Evolutionary conservation across 1,140 invertebrate genomes (phyloP), one percentile per base, ranked within the genome.

Genomic region (Drosophila nikananu): DNA sequence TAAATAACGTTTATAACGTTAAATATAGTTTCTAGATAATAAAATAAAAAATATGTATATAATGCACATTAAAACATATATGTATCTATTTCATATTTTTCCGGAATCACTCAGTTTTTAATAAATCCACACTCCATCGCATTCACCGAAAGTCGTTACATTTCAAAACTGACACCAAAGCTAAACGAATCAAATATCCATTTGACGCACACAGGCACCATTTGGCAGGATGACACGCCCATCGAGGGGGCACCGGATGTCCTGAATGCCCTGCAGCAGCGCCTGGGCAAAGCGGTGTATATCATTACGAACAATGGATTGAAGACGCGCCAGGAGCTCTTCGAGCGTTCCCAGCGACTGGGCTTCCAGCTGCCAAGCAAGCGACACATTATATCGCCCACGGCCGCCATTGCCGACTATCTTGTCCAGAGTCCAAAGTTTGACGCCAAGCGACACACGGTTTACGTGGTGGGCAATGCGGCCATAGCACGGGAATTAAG

Each of bases 271-370:
- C 95, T 98, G 25, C 94, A 95, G 61, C 93, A 95, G 55, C 75
- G 68, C 3, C 60, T 95, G n/a, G 97, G 97, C 4, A 99, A 99
- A 93, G 95, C 94, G 92, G 95, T 99, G 51, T 97, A 97, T 92
- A 98, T 97, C 92, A 95, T 99, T 0, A 99, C 98, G 3, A 99
- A 99, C 92, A 99, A 99, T 93, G 97, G 97, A n/a, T 97, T 97
- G 15, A 98, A 97, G 93, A 96, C 96, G 1, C 94, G 97, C 67
- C 94, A 95, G 54, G 96, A 98, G 78, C 96, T 98, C 93, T 94
- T 96, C 23, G 90, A 94, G n/a, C 98, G 98, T 93, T 97, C 96
- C 57, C 94, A 95, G 68, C 93, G 94, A 42, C 90, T 98, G 51
- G 96, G 96, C 32, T 98, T 97, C 93, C 93, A 95, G 71, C 94